Base-by-base conservation (phyloP, 1,140 invertebrate genomes). In the Drosophila trapezifrons region DNA sequence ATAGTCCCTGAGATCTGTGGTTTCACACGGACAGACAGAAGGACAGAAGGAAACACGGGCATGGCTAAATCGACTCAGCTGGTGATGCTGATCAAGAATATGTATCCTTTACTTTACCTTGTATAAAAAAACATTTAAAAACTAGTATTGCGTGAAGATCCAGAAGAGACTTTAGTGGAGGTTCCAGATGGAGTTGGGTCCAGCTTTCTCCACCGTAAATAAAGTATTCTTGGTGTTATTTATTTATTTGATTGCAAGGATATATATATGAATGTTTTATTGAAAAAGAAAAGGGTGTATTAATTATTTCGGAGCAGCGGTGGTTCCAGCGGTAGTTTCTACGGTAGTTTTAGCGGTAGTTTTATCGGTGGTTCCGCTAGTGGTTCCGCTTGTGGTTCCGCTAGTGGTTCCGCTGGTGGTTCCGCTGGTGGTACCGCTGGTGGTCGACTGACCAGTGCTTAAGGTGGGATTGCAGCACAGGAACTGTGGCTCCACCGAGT, bases 401-500 rank as follows among this genome's bases (percentile, higher is more conserved):
- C 13, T 12, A 0, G 51, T 29, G 1, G 63, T 17, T n/a, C 25
- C 17, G 2, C n/a, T 12, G 0, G 64, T 56, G 15, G 42, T 60
- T 13, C 38, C 52, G 3, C 12, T 25, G 3, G 56, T 58, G 10
- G 38, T 64, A 5, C 18, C 37, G 1, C 12, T 20, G 0, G 57
- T 63, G 13, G 40, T 27, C 6, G 42, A 4, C 18, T 15, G 8
- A 4, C 67, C 67, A 17, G 8, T 43, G 65, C 37, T 47, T 4
- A 3, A 0, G 0, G 18, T 51, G 15, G 73, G 73, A 59, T 76
- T 76, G 52, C 75, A 78, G 58, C 42, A 78, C 7, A 13, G 6
- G 58, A 63, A 78, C 27, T 51, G 46, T 6, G 75, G 75, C 32
- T 78, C 74, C 10, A 0, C 38, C 10, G 17, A n/a, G n/a, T 15